Evolutionary conservation across 2,888 invertebrate species (phyloP).

Genomic region (Acleris holmiana): DNA sequence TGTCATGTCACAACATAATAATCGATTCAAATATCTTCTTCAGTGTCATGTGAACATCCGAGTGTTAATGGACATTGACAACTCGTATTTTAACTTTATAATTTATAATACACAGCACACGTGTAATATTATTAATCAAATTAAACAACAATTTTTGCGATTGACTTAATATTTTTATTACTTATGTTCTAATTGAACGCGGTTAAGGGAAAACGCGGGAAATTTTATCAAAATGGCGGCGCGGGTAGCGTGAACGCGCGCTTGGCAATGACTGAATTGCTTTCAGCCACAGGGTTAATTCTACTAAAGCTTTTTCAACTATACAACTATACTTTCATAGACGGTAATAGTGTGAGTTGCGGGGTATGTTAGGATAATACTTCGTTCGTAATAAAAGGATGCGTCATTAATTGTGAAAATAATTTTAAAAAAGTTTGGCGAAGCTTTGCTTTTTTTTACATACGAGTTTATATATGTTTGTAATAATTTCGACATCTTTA

Average conservation of each 20-base stretch:
- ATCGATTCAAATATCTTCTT: constrained; percentile 48
- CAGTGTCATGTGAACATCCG: constrained; percentile 52
- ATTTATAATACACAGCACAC: constrained; percentile 18
- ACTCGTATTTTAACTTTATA: constrained; percentile 16
- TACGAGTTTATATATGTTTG: too few relatives aligned
- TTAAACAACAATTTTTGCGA: background rate
- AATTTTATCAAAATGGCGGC: constrained; percentile 57
- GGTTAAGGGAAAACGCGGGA: constrained; percentile 58
- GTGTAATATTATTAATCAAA: background rate
- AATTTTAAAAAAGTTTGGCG: too few relatives aligned
- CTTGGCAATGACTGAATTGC: constrained; percentile 65
- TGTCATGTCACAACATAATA: constrained; percentile 43
- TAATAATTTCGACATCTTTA: too few relatives aligned
- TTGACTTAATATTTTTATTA: constrained; percentile 5
- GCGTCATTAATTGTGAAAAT: background rate
- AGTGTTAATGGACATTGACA: constrained; percentile 39
- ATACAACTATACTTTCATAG: constrained; percentile 40
- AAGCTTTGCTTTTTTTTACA: too few relatives aligned
- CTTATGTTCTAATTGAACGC: constrained; percentile 14
- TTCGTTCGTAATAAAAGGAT: constrained; percentile 18
- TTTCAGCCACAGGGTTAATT: constrained; percentile 48
- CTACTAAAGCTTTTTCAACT: constrained; percentile 39
- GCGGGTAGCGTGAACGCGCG: constrained; percentile 58
- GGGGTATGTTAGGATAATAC: constrained; percentile 17
- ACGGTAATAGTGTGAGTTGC: constrained; percentile 26